These are phyloP conservation scores for Tyto alba DNA, from an alignment of 2,113 vertebrate species.

Conservation along the genomic window DNA sequence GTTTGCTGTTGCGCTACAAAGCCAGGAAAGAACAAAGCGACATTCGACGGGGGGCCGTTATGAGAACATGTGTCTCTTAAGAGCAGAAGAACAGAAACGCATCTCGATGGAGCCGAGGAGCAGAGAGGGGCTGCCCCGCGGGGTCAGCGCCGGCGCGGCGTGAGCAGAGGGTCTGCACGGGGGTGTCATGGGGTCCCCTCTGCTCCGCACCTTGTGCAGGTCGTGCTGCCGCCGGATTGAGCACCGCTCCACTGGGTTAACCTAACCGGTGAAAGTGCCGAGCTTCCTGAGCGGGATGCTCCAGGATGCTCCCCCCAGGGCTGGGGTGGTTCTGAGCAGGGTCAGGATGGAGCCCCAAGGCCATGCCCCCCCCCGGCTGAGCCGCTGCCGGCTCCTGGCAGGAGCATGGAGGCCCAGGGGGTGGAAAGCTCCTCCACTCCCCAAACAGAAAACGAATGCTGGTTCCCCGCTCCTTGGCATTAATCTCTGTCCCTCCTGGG, in stretches of 20 bases:
- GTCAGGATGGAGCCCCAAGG: neutral
- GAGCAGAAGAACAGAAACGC: neutral
- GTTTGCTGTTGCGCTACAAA: neutral
- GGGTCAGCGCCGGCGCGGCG: rapidly evolving
- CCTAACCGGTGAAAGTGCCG: neutral
- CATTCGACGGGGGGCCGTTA: rapidly evolving
- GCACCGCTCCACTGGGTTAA: neutral
- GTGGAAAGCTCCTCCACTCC: neutral
- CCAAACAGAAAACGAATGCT: neutral
- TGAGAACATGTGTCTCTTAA: neutral
- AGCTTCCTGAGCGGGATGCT: neutral
- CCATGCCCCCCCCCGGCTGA: rapidly evolving
- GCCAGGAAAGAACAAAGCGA: neutral
- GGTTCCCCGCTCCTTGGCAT: conserved; percentile 11
- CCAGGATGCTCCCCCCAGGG: neutral
- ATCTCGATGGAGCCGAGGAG: neutral
- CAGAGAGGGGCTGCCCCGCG: neutral
- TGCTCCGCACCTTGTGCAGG: no score
- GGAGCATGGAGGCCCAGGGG: neutral
- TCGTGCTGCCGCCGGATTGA: neutral
- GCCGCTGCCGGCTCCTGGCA: neutral
- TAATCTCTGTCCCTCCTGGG: conserved; percentile 54
- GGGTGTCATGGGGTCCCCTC: neutral
- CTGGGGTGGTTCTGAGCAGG: rapidly evolving
- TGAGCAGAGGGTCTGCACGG: neutral